Percentiles rank a stretch among this genome's conserved stretches.
Conservation (phyloP, 2,888 invertebrate species). For the Chelonus formosanus region DNA sequence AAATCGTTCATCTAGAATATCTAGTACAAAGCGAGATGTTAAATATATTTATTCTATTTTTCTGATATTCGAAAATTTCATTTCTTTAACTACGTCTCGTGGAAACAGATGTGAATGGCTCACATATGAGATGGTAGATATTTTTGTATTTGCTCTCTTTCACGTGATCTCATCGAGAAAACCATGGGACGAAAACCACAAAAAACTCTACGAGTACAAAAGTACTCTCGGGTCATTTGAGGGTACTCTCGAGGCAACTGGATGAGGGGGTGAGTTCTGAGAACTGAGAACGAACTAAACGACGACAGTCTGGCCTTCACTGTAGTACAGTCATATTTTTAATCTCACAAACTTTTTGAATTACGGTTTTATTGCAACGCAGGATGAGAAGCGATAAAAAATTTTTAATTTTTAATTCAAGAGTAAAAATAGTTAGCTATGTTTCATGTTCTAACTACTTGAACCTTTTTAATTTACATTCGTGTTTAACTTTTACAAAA, state of each 20-base stretch:
- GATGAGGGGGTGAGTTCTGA: not conserved
- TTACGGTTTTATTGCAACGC: slow-evolving; percentile 45
- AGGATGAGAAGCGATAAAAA: slow-evolving; percentile 2
- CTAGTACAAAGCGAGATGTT: too few species aligned
- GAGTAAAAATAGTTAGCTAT: too few species aligned
- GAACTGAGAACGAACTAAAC: slow-evolving; percentile 24
- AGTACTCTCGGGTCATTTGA: slow-evolving; percentile 24
- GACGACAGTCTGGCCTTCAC: slow-evolving; percentile 32
- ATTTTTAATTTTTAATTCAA: too few species aligned
- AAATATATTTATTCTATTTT: not conserved
- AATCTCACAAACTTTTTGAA: slow-evolving; percentile 58
- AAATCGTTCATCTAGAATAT: not conserved
- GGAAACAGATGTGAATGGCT: not conserved
- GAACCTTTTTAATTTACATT: not conserved
- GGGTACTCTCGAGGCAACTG: slow-evolving; percentile 8
- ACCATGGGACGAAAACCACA: slow-evolving; percentile 6
- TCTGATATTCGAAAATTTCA: not conserved
- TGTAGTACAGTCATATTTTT: slow-evolving; percentile 53
- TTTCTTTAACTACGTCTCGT: slow-evolving; percentile 1
- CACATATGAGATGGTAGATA: not conserved
- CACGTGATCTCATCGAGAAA: not conserved
- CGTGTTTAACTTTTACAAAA: too few species aligned
- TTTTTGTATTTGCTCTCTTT: slow-evolving; percentile 13
- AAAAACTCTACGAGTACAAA: slow-evolving; percentile 5
- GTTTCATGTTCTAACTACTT: not conserved